Evolutionary conservation across 1,140 invertebrate species (phyloP), one percentile per base, ranked within the genome.

Genomic region (Camponotus floridanus): DNA sequence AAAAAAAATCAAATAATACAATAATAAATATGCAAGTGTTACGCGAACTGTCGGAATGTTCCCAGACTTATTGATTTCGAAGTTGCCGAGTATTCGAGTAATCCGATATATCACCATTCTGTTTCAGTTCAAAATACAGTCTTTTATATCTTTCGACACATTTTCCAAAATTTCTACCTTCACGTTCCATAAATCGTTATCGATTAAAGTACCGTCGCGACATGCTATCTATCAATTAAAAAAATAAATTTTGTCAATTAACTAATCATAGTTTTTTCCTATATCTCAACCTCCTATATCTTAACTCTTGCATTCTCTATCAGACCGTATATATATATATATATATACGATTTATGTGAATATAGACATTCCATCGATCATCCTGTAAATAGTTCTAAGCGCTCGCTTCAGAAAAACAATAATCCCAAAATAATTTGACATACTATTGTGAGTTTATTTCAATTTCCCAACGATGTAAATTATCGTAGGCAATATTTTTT

Each of bases 201-300:
- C 11, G 26, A 9, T 81, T 51, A 59, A 13, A 70, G 2, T 67
- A 36, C 5, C 3, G 4, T 18, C 15, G 13, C 13, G 48, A 51
- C 48, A 18, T n/a, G 4, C 13, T 11, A 39, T 59, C 9, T 81
- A 42, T 71, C 21, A 81, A 81, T 71, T 45, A 1, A 70, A 36
- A 57, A 70, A 81, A 71, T 71, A 15, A 59, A 81, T 81, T 70
- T 80, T 11, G 18, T 59, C 26, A 26, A 45, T 59, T 71, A 81
- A 81, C 8, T 67, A 26, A 42, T 79, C 45, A 2, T 39, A 55
- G 31, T 57, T 79, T 79, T n/a, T 18, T 26, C n/a, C n/a, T n/a
- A n/a, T n/a, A n/a, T n/a, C n/a, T n/a, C 31, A 13, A 15, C 15
- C 55, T 36, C 33, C 3, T 36, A 65, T 26, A n/a, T 1, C 18